Base-by-base conservation (phyloP, 2,113 vertebrate species). In the Balaeniceps rex region DNA sequence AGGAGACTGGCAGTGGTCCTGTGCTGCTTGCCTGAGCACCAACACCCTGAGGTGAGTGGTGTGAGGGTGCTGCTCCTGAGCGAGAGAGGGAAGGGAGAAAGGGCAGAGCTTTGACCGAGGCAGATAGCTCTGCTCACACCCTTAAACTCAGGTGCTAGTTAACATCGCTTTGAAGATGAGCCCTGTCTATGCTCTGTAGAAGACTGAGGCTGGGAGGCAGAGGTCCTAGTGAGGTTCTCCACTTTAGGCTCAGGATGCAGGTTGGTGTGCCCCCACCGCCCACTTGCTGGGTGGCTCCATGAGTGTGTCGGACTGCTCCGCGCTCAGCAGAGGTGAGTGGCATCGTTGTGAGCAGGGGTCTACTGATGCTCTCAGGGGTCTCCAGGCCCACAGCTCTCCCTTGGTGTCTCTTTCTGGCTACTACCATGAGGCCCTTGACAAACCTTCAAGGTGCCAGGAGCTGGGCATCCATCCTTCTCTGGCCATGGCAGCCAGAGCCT, bases 251-350 rank as follows among this genome's bases (percentile, higher is more conserved):
- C 25, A 7, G 40, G 11, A 19, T 12, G 7, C 7, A 8, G 15
- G n/a, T 10, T 58, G 19, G 7, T 14, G 26, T 47, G 8, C 9
- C 19, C 44, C 14, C 5, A 13, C 17, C 11, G 29, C 38, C 26
- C 3, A 2, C 23, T 6, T 18, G 3, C 11, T 31, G 28, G 7
- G 18, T 5, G 44, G 12, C 18, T 51, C 36, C 8, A 0, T 4
- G 15, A 4, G 3, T 0, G 2, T 14, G 14, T 12, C 15, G 3
- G 54, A 1, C 8, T 3, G 7, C 25, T 38, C 47, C 0, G 0
- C 0, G 0, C 22, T 4, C 31, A 2, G 26, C 42, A 51, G 58
- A 31, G 46, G 12, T n/a, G 19, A 46, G 65, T 2, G n/a, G 14
- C 19, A 14, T 2, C 7, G 2, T 2, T 16, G 7, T 2, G 7